Base-by-base conservation (phyloP, 1,140 invertebrate species). In the Psilanteris sp. region DNA sequence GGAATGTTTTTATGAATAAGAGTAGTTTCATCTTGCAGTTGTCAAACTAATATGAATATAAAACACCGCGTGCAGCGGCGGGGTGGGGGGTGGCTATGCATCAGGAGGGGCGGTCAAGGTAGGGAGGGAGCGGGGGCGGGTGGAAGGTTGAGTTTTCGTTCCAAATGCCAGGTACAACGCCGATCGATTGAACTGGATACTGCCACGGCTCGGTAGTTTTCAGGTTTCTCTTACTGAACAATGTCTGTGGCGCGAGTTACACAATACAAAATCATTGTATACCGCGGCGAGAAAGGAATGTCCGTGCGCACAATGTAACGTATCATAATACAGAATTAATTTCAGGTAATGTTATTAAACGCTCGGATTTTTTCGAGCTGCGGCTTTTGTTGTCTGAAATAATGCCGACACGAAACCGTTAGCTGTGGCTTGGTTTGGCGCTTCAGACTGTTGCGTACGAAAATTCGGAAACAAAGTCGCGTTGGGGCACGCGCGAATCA, bases 141-240 rank as follows among this genome's bases (percentile, higher is more conserved):
- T 2, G 16, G 15, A 13, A 11, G 5, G 22, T 11, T n/a, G 7
- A 44, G 15, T 14, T 41, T 50, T 39, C 59, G 44, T 64, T 50
- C 10, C 44, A 36, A 52, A 52, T 64, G 37, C 27, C 36, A 62
- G 61, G 39, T 54, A 52, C 31, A 48, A 27, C 13, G 36, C 24
- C 48, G 16, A 66, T 66, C 61, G 61, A 66, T 66, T 54, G 48
- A 54, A 66, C 44, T 54, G 27, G 27, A 54, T 54, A 54, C 37
- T 15, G 32, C 37, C 24, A 66, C 48, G 46, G 61, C 39, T 66
- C 37, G 29, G 32, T 64, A 66, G 46, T 66, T 66, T 66, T 66
- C 61, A 66, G 46, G 61, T 66, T 66, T 66, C 61, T 66, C 48
- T 66, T 54, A 44, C 11, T 54, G 61, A 66, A 66, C 48, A 66